Percentiles rank a stretch among this genome's conserved stretches.
These are phyloP conservation scores for Eupithecia tripunctaria DNA, from an alignment of 2,888 invertebrate genomes.

Conservation along the genomic window DNA sequence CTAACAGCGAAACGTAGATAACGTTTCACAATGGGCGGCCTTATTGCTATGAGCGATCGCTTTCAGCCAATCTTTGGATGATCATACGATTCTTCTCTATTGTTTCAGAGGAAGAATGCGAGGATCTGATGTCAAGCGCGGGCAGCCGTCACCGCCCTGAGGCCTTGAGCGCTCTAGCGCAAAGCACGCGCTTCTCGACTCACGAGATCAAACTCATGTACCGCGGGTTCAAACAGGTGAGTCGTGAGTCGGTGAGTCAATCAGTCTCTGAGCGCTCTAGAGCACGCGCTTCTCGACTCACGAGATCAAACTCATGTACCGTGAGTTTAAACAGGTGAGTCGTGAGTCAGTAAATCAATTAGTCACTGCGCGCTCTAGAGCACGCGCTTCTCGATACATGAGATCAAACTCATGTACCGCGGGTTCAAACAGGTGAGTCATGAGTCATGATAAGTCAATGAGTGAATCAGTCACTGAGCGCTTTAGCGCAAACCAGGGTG, in stretches of 20 bases:
- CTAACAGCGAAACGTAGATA: too few relatives aligned
- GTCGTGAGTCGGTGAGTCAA: not conserved
- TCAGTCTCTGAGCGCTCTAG: too few relatives aligned
- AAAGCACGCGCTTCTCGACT: constrained; percentile 90
- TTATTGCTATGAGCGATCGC: too few relatives aligned
- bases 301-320: too few relatives aligned
- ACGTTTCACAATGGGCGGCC: too few relatives aligned
- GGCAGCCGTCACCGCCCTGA: constrained; percentile 90
- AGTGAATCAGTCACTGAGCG: constrained; percentile 54
- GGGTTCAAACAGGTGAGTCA: constrained; percentile 92
- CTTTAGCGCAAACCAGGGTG: too few relatives aligned
- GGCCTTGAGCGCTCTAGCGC: constrained; percentile 90
- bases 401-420: constrained; percentile 94
- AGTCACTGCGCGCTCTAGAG: constrained; percentile 63
- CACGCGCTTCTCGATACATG: constrained; percentile 91
- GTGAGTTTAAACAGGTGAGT: too few relatives aligned
- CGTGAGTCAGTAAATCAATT: not conserved
- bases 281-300: too few relatives aligned
- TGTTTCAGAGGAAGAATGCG: constrained; percentile 87
- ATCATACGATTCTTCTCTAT: not conserved
- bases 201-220: constrained; percentile 96
- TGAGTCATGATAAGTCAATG: constrained; percentile 77
- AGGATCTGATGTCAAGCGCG: constrained; percentile 75
- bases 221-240: constrained; percentile 94
- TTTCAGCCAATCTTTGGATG: too few relatives aligned